Conservation (phyloP, 2,113 vertebrate genomes). For the Chunga burmeisteri region DNA sequence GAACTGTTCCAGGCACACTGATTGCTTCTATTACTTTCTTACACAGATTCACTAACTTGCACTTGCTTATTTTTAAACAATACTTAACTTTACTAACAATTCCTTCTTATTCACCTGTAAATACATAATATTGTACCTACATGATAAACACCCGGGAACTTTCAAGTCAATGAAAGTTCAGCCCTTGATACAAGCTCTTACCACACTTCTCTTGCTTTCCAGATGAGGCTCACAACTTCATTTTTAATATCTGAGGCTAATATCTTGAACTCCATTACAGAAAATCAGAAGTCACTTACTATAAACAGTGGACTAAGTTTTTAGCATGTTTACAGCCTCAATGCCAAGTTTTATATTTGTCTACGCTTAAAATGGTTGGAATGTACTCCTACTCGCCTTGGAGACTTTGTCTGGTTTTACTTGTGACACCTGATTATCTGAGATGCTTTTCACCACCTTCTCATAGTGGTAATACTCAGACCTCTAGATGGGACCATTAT, state of each 20-base stretch:
- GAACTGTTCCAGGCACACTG: background rate
- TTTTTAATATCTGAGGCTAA: background rate
- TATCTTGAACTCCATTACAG: background rate
- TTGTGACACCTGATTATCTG: constrained; percentile 39
- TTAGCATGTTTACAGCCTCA: background rate
- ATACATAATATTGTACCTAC: background rate
- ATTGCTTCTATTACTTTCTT: background rate
- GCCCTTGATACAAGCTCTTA: background rate
- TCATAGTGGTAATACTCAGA: background rate
- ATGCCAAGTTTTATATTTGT: background rate
- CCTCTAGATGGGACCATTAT: background rate
- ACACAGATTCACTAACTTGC: background rate
- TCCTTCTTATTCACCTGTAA: background rate
- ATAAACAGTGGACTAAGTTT: background rate
- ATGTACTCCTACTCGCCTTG: constrained; percentile 36
- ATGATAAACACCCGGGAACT: background rate
- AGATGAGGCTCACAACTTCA: background rate
- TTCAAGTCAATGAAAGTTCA: background rate
- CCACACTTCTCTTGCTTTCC: background rate
- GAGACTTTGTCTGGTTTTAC: constrained; percentile 34
- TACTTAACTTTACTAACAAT: background rate
- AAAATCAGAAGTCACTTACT: background rate
- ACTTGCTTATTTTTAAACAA: background rate
- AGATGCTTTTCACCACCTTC: constrained; percentile 57
- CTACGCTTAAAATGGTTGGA: background rate